Base-by-base conservation (phyloP, 1,140 invertebrate species). In the Phenacoccus solenopsis region DNA sequence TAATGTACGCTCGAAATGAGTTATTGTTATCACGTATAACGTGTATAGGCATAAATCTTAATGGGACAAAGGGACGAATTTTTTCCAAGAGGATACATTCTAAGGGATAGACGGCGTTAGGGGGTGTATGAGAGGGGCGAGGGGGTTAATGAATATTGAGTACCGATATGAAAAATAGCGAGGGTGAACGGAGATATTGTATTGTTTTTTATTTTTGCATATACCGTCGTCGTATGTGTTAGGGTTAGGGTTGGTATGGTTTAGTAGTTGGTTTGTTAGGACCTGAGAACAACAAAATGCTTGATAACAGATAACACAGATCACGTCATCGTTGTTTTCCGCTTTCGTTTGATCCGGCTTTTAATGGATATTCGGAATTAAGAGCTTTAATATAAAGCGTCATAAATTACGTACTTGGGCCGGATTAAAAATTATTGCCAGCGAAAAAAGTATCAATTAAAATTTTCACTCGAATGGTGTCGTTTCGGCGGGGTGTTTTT, bases 21-120 rank as follows among this genome's bases (percentile, higher is more conserved):
- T 64, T 64, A 64, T 64, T 64, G 59, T 64, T 64, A 64, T 64
- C 59, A 64, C 59, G 59, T 64, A n/a, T n/a, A 64, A 64, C 59
- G 22, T 64, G 59, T 64, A 64, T 64, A 64, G 59, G 25, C 59
- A 64, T 64, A 64, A 64, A 64, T 64, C 59, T 64, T 64, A 16
- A 64, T 64, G 25, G 59, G 59, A 64, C 59, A 64, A 64, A 64
- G 59, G 59, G 59, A 64, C 59, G 59, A 64, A 64, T 64, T 64
- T 64, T n/a, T 64, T 64, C 59, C 59, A 64, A 64, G 59, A 64
- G 59, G 59, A 64, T 64, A 64, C 59, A 64, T 64, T 64, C 59
- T 64, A 64, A 64, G 59, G 59, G 59, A 64, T 24, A 64, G 22
- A 64, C 25, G 7, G 10, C 20, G 59, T 20, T 20, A 64, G 22